Evolutionary conservation across 2,113 vertebrate species (phyloP), one percentile per base, ranked within the genome.

Genomic region (Puntigrus tetrazona): DNA sequence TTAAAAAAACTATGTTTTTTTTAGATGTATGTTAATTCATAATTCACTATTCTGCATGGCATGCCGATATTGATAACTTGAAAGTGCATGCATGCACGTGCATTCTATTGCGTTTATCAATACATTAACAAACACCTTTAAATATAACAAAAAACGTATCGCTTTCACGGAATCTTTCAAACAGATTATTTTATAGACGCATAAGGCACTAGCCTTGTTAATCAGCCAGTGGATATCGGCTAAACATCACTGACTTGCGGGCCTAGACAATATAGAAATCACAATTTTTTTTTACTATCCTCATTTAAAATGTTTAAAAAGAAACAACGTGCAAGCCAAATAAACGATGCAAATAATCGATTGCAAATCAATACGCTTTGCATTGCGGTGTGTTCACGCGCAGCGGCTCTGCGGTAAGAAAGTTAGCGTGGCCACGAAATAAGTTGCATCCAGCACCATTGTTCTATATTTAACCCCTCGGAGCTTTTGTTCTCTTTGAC

Each of bases 401-500:
- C 1, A 50, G 34, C 55, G 20, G 18, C 36, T 25, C 34, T 34
- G 63, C 61, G 50, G 59, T 57, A 47, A 78, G n/a, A 69, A 70
- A 43, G 70, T 73, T 73, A 27, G 38, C 14, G 9, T 34, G 16
- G 5, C 52, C 14, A 70, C 29, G 43, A 52, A 83, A 78, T 25
- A 77, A 86, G 38, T 47, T 27, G 25, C 76, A 80, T 22, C 83
- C 52, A 29, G 50, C 47, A 25, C 34, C 22, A 77, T 45, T 84
- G 22, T n/a, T 69, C 74, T 45, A 52, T 78, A 50, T 38, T 22
- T 79, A 80, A 80, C 25, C 76, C 27, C 57, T 55, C 67, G 9
- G 29, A 78, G 85, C 55, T 63, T 72, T 74, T 61, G 73, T 82
- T 81, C 41, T 74, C 36, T 83, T 79, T 84, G 85, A 79, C 82